phyloP scores from a whole-genome alignment of 2,888 invertebrate species.

The Sabatieria punctata region DNA sequence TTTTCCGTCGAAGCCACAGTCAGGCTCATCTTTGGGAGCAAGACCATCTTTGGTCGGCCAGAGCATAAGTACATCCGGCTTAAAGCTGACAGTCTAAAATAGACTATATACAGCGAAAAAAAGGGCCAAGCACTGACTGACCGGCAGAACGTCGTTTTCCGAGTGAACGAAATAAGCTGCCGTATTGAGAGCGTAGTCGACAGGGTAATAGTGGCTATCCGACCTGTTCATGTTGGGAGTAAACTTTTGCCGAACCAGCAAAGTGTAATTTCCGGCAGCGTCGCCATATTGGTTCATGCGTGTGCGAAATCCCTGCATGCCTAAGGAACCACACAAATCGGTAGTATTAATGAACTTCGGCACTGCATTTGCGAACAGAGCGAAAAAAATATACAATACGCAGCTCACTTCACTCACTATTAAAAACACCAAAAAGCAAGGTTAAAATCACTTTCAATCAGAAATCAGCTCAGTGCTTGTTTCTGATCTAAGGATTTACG shows the following conservation, averaged over 20 bases:
- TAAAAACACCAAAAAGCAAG: no score
- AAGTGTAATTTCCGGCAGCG: constrained; percentile 76
- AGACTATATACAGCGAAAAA: no score
- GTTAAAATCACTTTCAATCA: no score
- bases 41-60: constrained; percentile 28
- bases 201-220: neutral
- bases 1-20: constrained; percentile 37
- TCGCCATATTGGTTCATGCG: constrained; percentile 71
- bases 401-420: no score
- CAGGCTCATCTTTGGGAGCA: neutral
- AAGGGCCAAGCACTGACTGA: no score
- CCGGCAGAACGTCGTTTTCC: neutral
- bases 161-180: neutral
- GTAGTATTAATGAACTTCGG: no score
- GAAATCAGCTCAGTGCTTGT: no score
- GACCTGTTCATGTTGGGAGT: neutral
- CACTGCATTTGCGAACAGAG: no score
- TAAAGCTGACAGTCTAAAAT: no score
- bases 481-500: no score
- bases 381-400: no score
- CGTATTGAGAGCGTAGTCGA: neutral
- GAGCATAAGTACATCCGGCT: no score
- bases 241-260: constrained; percentile 51
- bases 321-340: constrained; percentile 37
- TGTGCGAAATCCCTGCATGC: constrained; percentile 81